phyloP scores from a whole-genome alignment of 2,113 vertebrate species.

The Xenopus laevis region DNA sequence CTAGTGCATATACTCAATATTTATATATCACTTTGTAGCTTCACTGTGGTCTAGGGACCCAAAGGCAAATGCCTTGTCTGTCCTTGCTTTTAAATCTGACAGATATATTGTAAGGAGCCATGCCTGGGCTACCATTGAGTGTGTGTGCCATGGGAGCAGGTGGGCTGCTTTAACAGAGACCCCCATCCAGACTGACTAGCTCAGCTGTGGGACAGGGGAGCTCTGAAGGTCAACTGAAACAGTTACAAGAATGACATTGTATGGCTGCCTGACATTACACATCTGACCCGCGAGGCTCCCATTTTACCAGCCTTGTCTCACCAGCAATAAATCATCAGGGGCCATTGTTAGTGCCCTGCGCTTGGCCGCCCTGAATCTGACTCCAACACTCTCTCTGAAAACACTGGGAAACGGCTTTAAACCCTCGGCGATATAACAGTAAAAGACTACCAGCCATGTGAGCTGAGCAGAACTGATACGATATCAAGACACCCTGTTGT shows the following conservation, averaged over 20 bases:
- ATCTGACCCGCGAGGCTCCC: slow-evolving; percentile 10
- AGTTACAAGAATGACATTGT: slow-evolving; percentile 11
- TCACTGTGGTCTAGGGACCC: no score
- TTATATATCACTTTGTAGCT: no score
- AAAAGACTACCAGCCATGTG: no score
- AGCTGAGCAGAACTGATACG: no score
- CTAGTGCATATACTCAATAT: no score
- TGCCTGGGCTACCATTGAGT: no score
- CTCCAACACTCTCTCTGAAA: neutral
- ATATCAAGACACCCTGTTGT: no score
- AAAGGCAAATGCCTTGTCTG: no score
- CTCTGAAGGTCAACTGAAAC: slow-evolving; percentile 21
- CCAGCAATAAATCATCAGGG: slow-evolving; percentile 13
- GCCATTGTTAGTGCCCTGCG: neutral
- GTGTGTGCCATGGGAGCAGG: slow-evolving; percentile 5
- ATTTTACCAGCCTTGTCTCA: neutral
- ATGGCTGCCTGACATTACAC: slow-evolving; percentile 16
- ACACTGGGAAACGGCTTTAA: neutral
- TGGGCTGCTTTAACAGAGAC: slow-evolving; percentile 14
- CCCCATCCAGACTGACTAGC: neutral
- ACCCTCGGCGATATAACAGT: no score
- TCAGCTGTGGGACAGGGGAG: neutral
- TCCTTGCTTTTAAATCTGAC: no score
- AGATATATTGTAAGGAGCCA: no score
- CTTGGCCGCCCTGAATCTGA: neutral